Base-by-base conservation (phyloP, 2,888 invertebrate genomes). In the Clitarchus hookeri region DNA sequence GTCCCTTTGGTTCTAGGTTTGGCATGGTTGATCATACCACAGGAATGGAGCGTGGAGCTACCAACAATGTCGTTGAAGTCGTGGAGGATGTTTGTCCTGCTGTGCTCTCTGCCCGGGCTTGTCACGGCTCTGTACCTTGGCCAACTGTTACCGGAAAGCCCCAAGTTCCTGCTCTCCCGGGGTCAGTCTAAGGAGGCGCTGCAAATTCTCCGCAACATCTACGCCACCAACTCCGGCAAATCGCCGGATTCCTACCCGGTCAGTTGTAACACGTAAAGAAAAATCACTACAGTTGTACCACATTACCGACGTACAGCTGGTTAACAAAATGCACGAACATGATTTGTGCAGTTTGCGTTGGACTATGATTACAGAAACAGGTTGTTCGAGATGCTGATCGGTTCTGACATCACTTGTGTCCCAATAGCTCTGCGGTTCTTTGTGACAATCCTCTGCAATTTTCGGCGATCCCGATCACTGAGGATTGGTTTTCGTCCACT, bases 61-160 rank as follows among this genome's bases (percentile, higher is more conserved):
- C 87, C 87, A 2, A 83, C 85, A 83, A 78, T 78, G 44, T 65
- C 89, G 4, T 91, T 90, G 86, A 90, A 90, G 84, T 90, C 91
- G n/a, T 91, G 91, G 91, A 88, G 91, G 65, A 86, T 91, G 0
- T 91, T 91, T 86, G 89, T 91, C 87, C 88, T 91, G 12, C 89
- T 91, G 13, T 90, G 90, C 86, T 90, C 91, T 16, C 88, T 91
- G 85, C 91, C 91, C 2, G 90, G 91, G 6, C 88, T 91, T 6
- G 83, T 90, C 25, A 90, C 91, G 85, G 90, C 90, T 0, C 80
- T 91, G 0, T 89, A 89, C 13, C 87, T 91, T n/a, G 53, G 23
- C 11, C 36, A 23, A 12, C 89, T 90, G 54, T 89, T 91, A 53
- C 91, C 91, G 9, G 91, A 91, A 86, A 91, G 91, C 87, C 91